phyloP scores from a whole-genome alignment of 1,140 invertebrate species.

The Zaprionus ornatus region DNA sequence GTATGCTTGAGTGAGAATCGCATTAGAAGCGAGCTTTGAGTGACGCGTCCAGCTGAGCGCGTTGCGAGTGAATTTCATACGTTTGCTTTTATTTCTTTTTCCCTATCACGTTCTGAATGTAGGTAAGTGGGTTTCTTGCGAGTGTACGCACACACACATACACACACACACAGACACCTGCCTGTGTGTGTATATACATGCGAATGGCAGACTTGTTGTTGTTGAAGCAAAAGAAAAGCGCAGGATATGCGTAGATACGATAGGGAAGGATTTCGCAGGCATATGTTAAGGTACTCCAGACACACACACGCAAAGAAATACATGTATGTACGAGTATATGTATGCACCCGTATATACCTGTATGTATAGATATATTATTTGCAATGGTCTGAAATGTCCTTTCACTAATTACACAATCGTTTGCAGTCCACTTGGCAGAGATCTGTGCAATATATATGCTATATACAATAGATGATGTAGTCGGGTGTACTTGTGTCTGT shows the following conservation, averaged over 20 bases:
- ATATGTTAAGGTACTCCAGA: neutral
- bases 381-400: neutral
- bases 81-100: slow-evolving; percentile 31
- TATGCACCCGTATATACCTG: neutral
- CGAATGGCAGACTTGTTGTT: slow-evolving; percentile 64
- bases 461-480: neutral
- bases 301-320: neutral
- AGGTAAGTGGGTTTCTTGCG: slow-evolving; percentile 63
- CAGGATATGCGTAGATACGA: slow-evolving; percentile 3
- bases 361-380: neutral
- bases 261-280: neutral
- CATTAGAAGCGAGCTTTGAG: slow-evolving; percentile 55
- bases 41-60: slow-evolving; percentile 45
- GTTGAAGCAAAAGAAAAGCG: slow-evolving; percentile 23
- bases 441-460: neutral
- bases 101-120: slow-evolving; percentile 68
- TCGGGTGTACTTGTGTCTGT: neutral
- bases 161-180: neutral
- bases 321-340: neutral
- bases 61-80: slow-evolving; percentile 52
- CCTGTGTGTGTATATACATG: slow-evolving; percentile 31
- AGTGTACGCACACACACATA: slow-evolving; percentile 25
- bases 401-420: slow-evolving; percentile 2
- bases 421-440: slow-evolving; percentile 15
- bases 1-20: slow-evolving; percentile 56